Evolutionary conservation across 2,113 vertebrate genomes (phyloP).

Genomic region (Potamarius usumacintae): DNA sequence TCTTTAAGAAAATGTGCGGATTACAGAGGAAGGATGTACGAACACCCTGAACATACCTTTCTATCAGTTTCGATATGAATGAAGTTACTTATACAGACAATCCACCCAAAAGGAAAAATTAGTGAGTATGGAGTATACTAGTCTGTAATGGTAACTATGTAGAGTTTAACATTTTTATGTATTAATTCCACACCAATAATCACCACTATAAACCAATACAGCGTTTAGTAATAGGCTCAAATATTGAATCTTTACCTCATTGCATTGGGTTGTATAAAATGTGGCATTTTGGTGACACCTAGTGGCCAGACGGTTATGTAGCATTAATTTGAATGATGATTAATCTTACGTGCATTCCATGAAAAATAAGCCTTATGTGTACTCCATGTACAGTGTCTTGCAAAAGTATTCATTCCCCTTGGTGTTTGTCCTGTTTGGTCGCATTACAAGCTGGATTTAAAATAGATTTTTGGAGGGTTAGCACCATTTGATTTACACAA

Average conservation of each 20-base stretch:
- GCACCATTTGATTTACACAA: too few species aligned
- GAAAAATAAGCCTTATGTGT: too few species aligned
- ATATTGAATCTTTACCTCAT: not conserved
- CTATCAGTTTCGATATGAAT: slow-evolving; percentile 8
- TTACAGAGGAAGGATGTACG: not conserved
- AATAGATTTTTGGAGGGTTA: too few species aligned
- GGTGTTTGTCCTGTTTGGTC: too few species aligned
- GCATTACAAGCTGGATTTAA: too few species aligned
- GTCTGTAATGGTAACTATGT: not conserved
- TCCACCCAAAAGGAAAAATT: not conserved
- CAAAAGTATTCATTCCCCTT: too few species aligned
- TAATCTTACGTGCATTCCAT: too few species aligned
- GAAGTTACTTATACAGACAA: not conserved
- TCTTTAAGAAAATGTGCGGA: not conserved
- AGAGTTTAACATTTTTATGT: not conserved
- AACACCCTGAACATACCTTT: not conserved
- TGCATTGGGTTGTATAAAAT: not conserved
- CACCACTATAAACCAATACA: not conserved
- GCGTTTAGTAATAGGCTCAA: not conserved
- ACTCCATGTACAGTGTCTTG: too few species aligned
- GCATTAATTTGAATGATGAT: not conserved
- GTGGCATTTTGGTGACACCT: slow-evolving; percentile 28
- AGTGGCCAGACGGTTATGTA: not conserved
- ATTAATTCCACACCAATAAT: not conserved
- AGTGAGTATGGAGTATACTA: not conserved